Percentiles rank a stretch among this genome's conserved stretches.
Evolutionary conservation across 2,797 vertebrate genomes (phyloP).

Genomic region (Pempheris klunzingeri): DNA sequence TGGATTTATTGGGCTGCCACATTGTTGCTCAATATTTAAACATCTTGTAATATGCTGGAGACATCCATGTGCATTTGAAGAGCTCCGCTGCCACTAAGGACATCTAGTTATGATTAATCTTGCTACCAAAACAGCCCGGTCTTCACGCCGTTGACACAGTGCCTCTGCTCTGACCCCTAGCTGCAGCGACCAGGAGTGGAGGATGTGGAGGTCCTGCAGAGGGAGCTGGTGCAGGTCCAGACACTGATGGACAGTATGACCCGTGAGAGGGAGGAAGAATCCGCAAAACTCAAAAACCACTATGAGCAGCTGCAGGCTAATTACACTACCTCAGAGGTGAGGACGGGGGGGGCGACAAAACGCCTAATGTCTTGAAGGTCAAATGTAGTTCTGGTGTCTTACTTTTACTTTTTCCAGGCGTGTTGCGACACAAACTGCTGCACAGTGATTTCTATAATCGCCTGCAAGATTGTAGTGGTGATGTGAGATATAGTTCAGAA

Average conservation of each 20-base stretch:
- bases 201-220: conserved; percentile 96
- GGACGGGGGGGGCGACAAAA: conserved; percentile 81
- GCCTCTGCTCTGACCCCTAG: conserved; percentile 78
- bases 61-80: background rate
- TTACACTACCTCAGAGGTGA: conserved; percentile 92
- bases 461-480: background rate
- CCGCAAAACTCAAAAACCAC: conserved; percentile 91
- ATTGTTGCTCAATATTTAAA: background rate
- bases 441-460: background rate
- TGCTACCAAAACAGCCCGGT: background rate
- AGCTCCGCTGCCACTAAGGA: background rate
- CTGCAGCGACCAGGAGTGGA: conserved; percentile 97
- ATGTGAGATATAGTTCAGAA: background rate
- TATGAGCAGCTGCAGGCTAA: conserved; percentile 91
- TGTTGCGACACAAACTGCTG: background rate
- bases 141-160: background rate
- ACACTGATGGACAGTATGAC: conserved; percentile 97
- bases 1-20: background rate
- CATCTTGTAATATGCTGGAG: background rate
- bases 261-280: conserved; percentile 92
- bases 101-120: background rate
- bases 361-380: background rate
- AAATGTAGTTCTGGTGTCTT: background rate
- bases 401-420: background rate
- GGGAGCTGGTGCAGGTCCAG: conserved; percentile 97